Conservation (phyloP, 2,113 vertebrate genomes). For the Pipa parva region DNA sequence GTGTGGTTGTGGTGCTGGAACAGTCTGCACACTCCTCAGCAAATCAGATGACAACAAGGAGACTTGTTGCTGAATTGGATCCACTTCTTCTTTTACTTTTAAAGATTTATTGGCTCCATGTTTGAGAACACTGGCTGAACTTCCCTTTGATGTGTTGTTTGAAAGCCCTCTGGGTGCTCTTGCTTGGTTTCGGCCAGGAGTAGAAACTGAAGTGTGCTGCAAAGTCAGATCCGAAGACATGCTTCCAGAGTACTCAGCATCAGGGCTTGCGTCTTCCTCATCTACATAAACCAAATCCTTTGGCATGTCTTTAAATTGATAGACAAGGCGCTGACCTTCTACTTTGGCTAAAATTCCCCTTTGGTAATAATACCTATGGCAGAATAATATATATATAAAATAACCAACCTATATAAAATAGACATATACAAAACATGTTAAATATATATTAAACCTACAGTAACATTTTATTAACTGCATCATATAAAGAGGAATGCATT, state of each 20-base stretch:
- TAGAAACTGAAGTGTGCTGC: conserved; percentile 57
- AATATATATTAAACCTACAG: not conserved
- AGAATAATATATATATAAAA: not conserved
- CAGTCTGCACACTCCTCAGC: conserved; percentile 79
- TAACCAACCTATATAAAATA: not conserved
- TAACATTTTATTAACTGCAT: too few species aligned
- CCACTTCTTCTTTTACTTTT: conserved; percentile 63
- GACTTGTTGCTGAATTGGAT: conserved; percentile 73
- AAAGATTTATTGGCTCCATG: conserved; percentile 60
- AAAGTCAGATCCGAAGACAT: conserved; percentile 53
- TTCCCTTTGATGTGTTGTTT: conserved; percentile 56
- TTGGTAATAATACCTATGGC: conserved; percentile 94
- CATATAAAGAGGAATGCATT: too few species aligned
- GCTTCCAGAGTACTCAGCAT: conserved; percentile 59
- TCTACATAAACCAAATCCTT: conserved; percentile 90
- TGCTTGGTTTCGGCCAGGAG: conserved; percentile 58
- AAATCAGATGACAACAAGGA: conserved; percentile 78
- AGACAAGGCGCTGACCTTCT: conserved; percentile 95
- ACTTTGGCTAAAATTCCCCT: conserved; percentile 97
- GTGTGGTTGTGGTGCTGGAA: conserved; percentile 68
- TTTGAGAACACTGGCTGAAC: conserved; percentile 60
- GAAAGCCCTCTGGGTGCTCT: conserved; percentile 57
- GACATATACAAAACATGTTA: not conserved
- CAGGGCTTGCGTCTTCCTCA: conserved; percentile 75
- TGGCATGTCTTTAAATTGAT: conserved; percentile 95